phyloP scores from a whole-genome alignment of 1,140 invertebrate species.

The Musca vetustissima region DNA sequence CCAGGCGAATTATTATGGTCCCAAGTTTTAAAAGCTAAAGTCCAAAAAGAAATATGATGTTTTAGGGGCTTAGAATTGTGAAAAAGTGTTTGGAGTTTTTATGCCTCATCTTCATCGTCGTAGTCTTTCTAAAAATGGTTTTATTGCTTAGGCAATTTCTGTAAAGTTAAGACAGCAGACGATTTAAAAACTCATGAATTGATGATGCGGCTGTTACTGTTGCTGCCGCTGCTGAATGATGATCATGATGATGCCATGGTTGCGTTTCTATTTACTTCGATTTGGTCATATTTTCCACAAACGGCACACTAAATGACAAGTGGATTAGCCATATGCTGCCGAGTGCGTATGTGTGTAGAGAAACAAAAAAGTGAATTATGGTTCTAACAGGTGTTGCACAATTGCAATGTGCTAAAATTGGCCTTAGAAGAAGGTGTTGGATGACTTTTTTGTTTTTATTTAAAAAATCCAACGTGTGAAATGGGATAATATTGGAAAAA shows the following conservation, averaged over 20 bases:
- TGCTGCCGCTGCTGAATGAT: too few species aligned
- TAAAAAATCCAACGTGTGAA: too few species aligned
- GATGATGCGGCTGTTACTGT: too few species aligned
- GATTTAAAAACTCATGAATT: constrained; percentile 24
- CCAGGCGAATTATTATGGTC: neutral
- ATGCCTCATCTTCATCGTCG: too few species aligned
- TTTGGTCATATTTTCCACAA: neutral
- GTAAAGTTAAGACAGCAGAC: constrained; percentile 12
- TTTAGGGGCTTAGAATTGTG: neutral
- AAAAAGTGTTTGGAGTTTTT: constrained; percentile 14
- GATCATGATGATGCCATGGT: too few species aligned
- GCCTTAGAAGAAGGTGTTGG: too few species aligned
- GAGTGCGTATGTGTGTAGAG: neutral
- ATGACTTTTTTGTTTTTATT: too few species aligned
- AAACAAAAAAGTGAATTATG: neutral
- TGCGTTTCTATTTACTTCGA: neutral
- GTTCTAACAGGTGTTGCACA: constrained; percentile 3
- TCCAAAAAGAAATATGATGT: constrained; percentile 2
- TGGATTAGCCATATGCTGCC: constrained; percentile 7
- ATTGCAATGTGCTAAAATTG: too few species aligned
- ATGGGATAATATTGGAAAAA: too few species aligned
- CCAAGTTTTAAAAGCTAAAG: too few species aligned
- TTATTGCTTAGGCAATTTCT: constrained; percentile 10
- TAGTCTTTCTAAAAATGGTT: constrained; percentile 12
- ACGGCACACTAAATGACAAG: constrained; percentile 10